Conservation (phyloP, 2,888 invertebrate genomes). For the Standfussiana lucernea region DNA sequence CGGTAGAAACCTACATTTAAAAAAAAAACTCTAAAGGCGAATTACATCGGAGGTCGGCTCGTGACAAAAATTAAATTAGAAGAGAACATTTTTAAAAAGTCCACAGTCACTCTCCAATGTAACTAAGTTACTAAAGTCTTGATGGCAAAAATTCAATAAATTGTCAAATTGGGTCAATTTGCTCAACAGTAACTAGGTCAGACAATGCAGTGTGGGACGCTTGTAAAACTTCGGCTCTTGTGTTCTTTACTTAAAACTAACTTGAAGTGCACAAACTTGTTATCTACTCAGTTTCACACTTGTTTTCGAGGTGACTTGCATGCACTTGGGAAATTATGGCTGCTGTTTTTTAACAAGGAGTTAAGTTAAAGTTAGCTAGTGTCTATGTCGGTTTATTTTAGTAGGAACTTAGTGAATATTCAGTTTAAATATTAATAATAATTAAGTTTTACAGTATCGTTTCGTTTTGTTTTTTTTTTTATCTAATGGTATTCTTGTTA, state of each 20-base stretch:
- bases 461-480: background rate
- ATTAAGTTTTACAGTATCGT: background rate
- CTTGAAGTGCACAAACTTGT: conserved; percentile 29
- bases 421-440: background rate
- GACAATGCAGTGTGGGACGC: conserved; percentile 61
- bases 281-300: conserved; percentile 42
- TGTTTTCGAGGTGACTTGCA: conserved; percentile 17
- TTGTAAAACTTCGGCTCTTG: conserved; percentile 27
- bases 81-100: conserved; percentile 6
- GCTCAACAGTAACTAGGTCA: conserved; percentile 60
- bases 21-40: background rate
- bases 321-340: conserved; percentile 31
- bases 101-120: conserved; percentile 27
- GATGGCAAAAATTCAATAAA: conserved; percentile 43
- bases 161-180: conserved; percentile 63
- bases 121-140: conserved; percentile 22
- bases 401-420: background rate
- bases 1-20: background rate
- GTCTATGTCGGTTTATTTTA: background rate
- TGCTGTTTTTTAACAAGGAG: background rate
- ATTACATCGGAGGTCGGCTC: background rate
- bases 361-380: background rate
- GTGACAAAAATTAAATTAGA: background rate
- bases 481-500: background rate
- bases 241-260: conserved; percentile 33